Evolutionary conservation across 64 coral and sea anemone species (phyloP).

Genomic region (Stichodactyla helianthus): DNA sequence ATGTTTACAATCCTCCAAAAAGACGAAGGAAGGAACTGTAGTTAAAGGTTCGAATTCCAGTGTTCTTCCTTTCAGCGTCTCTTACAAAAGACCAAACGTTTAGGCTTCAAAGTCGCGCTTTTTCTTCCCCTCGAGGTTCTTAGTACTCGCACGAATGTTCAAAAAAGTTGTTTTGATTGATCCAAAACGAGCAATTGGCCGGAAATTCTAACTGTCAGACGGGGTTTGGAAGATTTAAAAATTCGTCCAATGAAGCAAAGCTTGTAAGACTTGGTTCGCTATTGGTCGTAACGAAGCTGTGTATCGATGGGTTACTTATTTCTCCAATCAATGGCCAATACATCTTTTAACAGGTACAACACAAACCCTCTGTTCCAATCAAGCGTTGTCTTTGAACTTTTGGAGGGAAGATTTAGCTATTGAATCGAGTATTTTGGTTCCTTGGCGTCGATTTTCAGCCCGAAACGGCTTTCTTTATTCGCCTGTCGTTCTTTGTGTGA

Average conservation of each 20-base stretch:
- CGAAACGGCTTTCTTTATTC: neutral
- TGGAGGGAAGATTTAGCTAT: slow-evolving; percentile 21
- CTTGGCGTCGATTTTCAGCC: neutral
- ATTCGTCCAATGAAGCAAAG: slow-evolving; percentile 94
- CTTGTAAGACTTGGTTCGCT: slow-evolving; percentile 74
- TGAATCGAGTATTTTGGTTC: neutral
- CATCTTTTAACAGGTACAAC: slow-evolving; percentile 26
- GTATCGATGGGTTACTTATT: slow-evolving; percentile 81
- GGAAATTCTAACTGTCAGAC: slow-evolving; percentile 81
- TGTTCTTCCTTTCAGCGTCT: neutral
- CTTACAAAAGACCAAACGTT: neutral
- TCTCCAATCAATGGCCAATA: slow-evolving; percentile 60
- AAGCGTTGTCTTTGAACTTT: slow-evolving; percentile 17
- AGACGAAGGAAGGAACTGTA: neutral
- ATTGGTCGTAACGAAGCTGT: slow-evolving; percentile 78
- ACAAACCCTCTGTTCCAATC: slow-evolving; percentile 23
- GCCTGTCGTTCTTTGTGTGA: slow-evolving; percentile 9
- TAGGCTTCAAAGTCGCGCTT: neutral
- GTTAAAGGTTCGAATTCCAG: neutral
- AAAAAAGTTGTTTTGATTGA: slow-evolving; percentile 29
- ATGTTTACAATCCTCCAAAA: neutral
- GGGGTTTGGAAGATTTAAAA: slow-evolving; percentile 90
- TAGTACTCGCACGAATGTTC: slow-evolving; percentile 3
- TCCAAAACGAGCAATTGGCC: slow-evolving; percentile 40
- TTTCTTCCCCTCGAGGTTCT: neutral